These are phyloP conservation scores for Diacarnus erythraeanus DNA, from an alignment of 37 sponge, comb jelly and placozoan genomes.

Conservation along the genomic window DNA sequence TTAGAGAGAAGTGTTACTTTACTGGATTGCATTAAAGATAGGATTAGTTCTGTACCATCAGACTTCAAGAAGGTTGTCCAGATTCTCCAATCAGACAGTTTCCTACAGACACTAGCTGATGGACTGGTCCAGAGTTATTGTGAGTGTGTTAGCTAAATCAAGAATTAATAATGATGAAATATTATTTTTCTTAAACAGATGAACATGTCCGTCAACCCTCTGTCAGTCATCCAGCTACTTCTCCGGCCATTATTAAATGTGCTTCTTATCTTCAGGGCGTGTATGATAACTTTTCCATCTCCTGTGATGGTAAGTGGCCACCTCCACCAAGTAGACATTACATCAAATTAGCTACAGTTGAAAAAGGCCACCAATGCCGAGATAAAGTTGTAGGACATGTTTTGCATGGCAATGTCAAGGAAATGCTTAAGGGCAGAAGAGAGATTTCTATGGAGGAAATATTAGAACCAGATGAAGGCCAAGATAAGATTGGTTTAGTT, in stretches of 20 bases:
- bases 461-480: neutral
- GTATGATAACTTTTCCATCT: neutral
- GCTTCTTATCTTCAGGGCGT: neutral
- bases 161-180: too few relatives aligned
- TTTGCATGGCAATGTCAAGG: conserved; percentile 9
- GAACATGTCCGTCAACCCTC: too few relatives aligned
- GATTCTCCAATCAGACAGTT: neutral
- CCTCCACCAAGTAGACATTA: neutral
- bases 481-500: neutral
- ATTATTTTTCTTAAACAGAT: too few relatives aligned
- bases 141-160: neutral
- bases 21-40: neutral
- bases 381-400: neutral
- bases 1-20: neutral
- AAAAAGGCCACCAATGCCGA: neutral
- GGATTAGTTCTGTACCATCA: neutral
- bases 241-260: neutral
- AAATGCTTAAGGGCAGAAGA: conserved; percentile 1
- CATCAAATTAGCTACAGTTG: conserved; percentile 16
- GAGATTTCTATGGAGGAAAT: conserved; percentile 1
- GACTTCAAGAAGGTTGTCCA: neutral
- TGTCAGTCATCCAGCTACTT: neutral
- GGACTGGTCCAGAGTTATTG: neutral
- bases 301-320: conserved; percentile 1
- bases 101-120: neutral